Evolutionary conservation across 2,797 vertebrate species (phyloP).

Genomic region (Mus caroli): DNA sequence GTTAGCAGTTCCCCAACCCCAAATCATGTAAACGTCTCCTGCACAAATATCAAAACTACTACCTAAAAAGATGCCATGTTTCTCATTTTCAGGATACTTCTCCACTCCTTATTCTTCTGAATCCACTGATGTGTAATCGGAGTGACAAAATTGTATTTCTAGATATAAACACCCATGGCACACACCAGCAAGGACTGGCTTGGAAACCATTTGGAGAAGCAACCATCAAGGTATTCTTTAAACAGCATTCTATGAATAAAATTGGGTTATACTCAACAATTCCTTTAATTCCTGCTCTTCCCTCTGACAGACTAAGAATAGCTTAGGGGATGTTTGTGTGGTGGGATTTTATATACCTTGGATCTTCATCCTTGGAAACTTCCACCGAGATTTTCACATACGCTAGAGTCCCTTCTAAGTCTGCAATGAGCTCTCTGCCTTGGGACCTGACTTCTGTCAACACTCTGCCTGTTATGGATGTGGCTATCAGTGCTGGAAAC

Average conservation of each 20-base stretch:
- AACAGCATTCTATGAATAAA: background rate
- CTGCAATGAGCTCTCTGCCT: background rate
- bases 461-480: background rate
- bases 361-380: constrained; percentile 10
- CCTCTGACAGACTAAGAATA: constrained; percentile 54
- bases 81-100: constrained; percentile 65
- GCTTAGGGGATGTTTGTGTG: background rate
- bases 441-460: constrained; percentile 5
- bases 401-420: background rate
- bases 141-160: constrained; percentile 40
- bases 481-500: background rate
- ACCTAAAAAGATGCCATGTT: constrained; percentile 73
- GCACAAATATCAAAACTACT: constrained; percentile 69
- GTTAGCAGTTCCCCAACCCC: constrained; percentile 72
- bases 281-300: constrained; percentile 27
- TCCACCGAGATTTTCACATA: constrained; percentile 57
- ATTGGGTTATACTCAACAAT: background rate
- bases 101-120: constrained; percentile 75
- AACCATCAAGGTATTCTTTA: constrained; percentile 14
- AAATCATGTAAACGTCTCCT: constrained; percentile 81
- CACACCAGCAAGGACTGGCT: constrained; percentile 38
- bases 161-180: constrained; percentile 34
- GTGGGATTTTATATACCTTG: constrained; percentile 27
- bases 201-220: constrained; percentile 67
- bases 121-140: constrained; percentile 76